Evolutionary conservation across 2,113 vertebrate genomes (phyloP).

Genomic region (Grammomys surdaster): DNA sequence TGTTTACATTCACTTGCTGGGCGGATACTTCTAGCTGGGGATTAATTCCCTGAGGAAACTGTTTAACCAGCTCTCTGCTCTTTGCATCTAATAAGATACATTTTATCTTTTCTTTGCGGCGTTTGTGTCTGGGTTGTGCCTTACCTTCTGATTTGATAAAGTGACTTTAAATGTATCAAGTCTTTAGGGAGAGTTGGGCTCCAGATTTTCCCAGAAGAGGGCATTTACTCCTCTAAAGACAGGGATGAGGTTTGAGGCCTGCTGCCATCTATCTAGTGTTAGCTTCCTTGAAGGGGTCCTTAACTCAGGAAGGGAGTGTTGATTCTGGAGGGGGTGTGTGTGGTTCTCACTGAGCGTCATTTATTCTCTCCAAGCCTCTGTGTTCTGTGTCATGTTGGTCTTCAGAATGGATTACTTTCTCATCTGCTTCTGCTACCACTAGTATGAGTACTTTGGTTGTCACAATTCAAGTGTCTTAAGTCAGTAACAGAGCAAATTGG

Average conservation of each 20-base stretch:
- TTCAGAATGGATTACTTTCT: neutral
- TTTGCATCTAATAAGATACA: slow-evolving; percentile 47
- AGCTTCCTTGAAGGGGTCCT: neutral
- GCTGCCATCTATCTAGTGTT: neutral
- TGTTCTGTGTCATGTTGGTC: neutral
- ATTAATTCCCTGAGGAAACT: slow-evolving; percentile 54
- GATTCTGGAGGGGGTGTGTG: neutral
- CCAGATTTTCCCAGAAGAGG: slow-evolving; percentile 19
- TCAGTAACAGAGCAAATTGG: neutral
- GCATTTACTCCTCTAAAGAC: neutral
- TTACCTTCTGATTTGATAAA: neutral
- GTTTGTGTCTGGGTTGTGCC: neutral
- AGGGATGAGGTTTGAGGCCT: neutral
- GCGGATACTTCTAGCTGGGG: slow-evolving; percentile 32
- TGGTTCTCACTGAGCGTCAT: neutral
- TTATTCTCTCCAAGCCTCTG: neutral
- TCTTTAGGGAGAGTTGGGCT: neutral
- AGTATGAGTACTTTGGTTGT: neutral
- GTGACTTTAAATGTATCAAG: neutral
- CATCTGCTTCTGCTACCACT: neutral
- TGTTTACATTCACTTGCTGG: slow-evolving; percentile 52
- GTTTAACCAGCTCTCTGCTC: neutral
- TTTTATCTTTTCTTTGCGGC: slow-evolving; percentile 46
- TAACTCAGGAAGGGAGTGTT: neutral
- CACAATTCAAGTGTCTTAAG: neutral